These are phyloP conservation scores for Alfaro cultratus DNA, from an alignment of 2,797 vertebrate genomes.

Conservation along the genomic window DNA sequence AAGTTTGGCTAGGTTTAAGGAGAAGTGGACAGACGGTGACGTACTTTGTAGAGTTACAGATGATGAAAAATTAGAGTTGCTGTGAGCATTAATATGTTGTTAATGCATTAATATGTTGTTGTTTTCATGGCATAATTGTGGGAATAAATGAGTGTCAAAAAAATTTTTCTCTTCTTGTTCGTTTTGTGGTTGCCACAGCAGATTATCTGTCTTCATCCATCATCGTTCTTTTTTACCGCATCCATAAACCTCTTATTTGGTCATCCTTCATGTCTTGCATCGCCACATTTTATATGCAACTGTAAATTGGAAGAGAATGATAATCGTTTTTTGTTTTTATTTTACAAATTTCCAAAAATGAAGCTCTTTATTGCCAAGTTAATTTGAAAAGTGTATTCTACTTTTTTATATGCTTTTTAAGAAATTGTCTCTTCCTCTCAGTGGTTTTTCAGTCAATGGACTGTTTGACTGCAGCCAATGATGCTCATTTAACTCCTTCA, in stretches of 20 bases:
- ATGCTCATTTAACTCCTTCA: not conserved
- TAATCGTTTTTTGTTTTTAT: not conserved
- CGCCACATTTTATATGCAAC: not conserved
- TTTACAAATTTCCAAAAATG: not conserved
- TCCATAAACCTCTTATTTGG: not conserved
- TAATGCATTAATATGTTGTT: too few relatives aligned
- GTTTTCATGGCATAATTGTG: too few relatives aligned
- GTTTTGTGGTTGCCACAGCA: not conserved
- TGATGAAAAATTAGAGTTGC: too few relatives aligned
- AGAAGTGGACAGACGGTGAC: too few relatives aligned
- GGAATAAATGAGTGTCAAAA: too few relatives aligned
- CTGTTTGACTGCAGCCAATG: not conserved
- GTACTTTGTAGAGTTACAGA: too few relatives aligned
- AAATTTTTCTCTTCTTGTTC: too few relatives aligned
- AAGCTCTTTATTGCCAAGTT: not conserved
- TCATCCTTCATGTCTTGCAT: not conserved
- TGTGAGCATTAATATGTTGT: too few relatives aligned
- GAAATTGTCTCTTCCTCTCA: not conserved
- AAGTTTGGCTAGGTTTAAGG: too few relatives aligned
- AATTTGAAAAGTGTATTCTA: not conserved
- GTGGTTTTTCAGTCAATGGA: not conserved
- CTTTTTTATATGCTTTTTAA: not conserved
- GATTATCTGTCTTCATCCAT: not conserved
- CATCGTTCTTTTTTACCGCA: not conserved
- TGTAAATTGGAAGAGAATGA: not conserved